Conservation (phyloP, 2,888 invertebrate genomes). For the Laothoe populi region DNA sequence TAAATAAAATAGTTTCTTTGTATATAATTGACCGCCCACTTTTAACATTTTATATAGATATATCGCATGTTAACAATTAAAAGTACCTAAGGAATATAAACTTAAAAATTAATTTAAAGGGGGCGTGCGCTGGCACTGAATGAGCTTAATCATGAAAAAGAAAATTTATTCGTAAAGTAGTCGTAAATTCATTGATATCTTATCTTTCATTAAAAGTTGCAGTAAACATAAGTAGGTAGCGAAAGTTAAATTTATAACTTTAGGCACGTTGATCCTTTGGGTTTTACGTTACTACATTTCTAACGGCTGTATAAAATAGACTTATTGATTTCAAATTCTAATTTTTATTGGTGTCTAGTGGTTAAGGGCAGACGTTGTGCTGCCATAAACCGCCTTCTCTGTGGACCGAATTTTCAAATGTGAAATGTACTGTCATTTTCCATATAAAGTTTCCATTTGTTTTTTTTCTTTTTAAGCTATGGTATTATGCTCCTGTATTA, state of each 20-base stretch:
- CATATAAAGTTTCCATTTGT: no score
- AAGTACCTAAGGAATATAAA: slow-evolving; percentile 1
- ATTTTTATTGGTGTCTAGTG: no score
- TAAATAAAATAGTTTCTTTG: not conserved
- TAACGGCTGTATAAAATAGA: no score
- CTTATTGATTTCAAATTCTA: no score
- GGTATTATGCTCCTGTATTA: no score
- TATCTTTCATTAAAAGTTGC: slow-evolving; percentile 8
- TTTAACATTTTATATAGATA: not conserved
- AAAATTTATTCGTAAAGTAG: slow-evolving; percentile 14
- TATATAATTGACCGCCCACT: not conserved
- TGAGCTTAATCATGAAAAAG: slow-evolving; percentile 11
- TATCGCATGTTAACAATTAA: not conserved
- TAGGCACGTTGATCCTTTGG: not conserved
- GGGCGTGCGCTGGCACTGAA: not conserved
- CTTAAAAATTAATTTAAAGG: slow-evolving; percentile 1
- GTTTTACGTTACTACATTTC: no score
- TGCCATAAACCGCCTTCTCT: no score
- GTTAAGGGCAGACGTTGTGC: no score
- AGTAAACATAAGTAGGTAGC: not conserved
- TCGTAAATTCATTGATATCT: slow-evolving; percentile 19
- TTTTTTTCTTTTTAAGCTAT: no score
- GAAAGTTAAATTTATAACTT: not conserved
- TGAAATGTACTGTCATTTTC: no score
- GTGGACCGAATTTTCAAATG: no score